Conservation (phyloP, 2,888 invertebrate genomes). For the Campoletis raptor region DNA sequence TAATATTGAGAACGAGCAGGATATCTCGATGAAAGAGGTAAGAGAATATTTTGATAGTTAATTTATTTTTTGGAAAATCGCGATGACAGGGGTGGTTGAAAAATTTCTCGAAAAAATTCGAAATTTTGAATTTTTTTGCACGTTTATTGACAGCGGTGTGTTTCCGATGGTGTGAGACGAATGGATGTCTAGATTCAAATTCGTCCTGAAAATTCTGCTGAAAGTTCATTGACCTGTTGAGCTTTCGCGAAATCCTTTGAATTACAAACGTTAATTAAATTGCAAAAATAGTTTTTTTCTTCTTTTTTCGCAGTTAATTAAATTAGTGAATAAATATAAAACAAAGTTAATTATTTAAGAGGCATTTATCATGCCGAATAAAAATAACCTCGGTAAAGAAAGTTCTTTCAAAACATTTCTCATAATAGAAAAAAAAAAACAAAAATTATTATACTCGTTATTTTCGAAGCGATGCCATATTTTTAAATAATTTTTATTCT, state of each 20-base stretch:
- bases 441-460: neutral
- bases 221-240: conserved; percentile 12
- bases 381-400: neutral
- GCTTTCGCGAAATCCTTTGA: neutral
- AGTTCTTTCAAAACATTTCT: neutral
- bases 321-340: neutral
- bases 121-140: neutral
- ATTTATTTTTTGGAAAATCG: neutral
- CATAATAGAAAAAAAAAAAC: neutral
- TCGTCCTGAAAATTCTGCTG: neutral
- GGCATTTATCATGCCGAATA: neutral
- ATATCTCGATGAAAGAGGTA: conserved; percentile 49
- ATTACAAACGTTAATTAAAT: neutral
- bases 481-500: neutral
- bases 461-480: neutral
- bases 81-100: neutral
- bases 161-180: no score
- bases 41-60: neutral
- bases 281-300: neutral
- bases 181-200: neutral
- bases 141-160: neutral
- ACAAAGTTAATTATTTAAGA: neutral
- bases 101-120: neutral
- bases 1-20: conserved; percentile 32
- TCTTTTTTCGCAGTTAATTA: neutral